Base-by-base conservation (phyloP, 2,888 invertebrate species). In the Eristalis tenax region DNA sequence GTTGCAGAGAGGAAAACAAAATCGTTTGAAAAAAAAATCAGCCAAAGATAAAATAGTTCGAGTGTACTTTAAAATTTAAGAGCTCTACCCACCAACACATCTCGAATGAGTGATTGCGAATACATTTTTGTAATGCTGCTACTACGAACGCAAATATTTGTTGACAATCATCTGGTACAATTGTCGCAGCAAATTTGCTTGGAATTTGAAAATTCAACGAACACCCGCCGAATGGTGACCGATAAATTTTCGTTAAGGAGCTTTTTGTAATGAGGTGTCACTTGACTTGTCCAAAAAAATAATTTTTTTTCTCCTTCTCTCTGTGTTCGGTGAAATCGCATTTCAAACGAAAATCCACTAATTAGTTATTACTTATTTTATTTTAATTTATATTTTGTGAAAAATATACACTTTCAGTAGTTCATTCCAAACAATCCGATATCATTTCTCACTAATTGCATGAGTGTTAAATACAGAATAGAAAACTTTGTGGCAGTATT, bases 251-350 rank as follows among this genome's bases (percentile, higher is more conserved):
- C 82, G 82, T 83, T 80, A 87, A 87, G 71, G 87, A 87, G 87
- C 83, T 87, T 83, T 83, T 83, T 83, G 87, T 83, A 87, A 80
- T 87, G 87, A 87, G 87, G 57, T 87, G 87, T 87, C 87, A 87
- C 83, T 83, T 87, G 87, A 87, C 83, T 87, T 83, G 80, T 83
- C 87, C 83, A 80, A 87, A 87, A 50, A 83, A 83, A 15, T 43
- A 40, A 69, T 76, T 86, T 87, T 56, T 56, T 71, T 73, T 68
- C 75, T 86, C 66, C 83, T 71, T 82, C 73, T 71, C 59, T 78
- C 74, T 87, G 87, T 87, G 75, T 73, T 73, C 50, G 79, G 76
- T 87, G 75, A 76, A 87, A 83, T 83, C 73, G 71, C 50, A 59
- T 73, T 66, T 59, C 38, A 35, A 63, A 66, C 43, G n/a, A 68